Percentiles rank a stretch among this genome's conserved stretches.
Conservation (phyloP, 2,113 vertebrate species). For the Sus scrofa region DNA sequence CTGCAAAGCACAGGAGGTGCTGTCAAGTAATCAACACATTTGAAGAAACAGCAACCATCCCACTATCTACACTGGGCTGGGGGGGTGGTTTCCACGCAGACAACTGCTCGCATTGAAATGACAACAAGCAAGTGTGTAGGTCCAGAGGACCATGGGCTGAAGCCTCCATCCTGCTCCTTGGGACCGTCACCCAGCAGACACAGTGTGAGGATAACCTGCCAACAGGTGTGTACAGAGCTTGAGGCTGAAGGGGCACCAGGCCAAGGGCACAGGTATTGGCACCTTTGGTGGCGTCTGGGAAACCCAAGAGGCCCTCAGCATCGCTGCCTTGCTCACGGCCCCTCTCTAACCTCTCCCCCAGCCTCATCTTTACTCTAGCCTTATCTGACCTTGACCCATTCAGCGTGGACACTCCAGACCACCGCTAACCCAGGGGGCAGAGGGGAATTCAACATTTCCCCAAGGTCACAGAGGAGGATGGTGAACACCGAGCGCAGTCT, state of each 20-base stretch:
- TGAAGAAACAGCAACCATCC: not conserved
- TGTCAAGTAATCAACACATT: not conserved
- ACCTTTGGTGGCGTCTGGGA: rapidly evolving
- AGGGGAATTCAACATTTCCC: not conserved
- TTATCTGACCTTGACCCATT: not conserved
- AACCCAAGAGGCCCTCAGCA: rapidly evolving
- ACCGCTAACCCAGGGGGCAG: not conserved
- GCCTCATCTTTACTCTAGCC: not conserved
- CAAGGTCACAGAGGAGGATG: not conserved
- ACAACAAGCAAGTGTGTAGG: rapidly evolving
- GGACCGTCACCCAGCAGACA: not conserved
- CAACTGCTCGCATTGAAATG: rapidly evolving
- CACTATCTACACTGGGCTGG: rapidly evolving
- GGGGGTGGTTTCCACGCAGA: not conserved
- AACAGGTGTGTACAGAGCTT: not conserved
- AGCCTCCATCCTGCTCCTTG: not conserved
- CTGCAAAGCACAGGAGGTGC: no score
- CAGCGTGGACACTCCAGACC: not conserved
- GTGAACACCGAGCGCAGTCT: not conserved
- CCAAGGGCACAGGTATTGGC: rapidly evolving
- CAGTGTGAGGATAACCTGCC: not conserved
- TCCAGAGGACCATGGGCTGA: rapidly evolving
- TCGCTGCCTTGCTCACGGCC: not conserved
- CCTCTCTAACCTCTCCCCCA: not conserved
- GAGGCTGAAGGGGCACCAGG: not conserved